These are phyloP conservation scores for Nesometra sesokonis DNA, from an alignment of 35 echinoderm and acorn worm species.

Conservation along the genomic window DNA sequence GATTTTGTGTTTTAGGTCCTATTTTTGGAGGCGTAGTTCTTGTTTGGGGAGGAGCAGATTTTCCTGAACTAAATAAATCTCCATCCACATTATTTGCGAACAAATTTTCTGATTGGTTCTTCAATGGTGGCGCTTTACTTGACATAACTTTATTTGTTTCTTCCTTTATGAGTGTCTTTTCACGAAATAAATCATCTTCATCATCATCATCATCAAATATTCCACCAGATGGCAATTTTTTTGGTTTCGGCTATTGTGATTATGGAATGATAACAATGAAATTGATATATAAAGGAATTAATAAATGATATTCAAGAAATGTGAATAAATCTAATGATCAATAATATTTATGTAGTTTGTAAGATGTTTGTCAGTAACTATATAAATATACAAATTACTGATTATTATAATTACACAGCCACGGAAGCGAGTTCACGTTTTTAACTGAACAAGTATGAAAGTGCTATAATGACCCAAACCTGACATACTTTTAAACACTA, in stretches of 20 bases:
- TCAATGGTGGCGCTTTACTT: background rate
- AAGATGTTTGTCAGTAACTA: no score
- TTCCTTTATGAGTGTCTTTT: background rate
- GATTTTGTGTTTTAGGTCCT: background rate
- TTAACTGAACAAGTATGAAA: no score
- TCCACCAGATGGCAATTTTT: slow-evolving; percentile 1
- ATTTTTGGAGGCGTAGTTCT: background rate
- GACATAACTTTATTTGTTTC: background rate
- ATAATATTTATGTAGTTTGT: no score
- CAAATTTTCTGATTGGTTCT: background rate
- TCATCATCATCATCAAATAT: slow-evolving; percentile 52
- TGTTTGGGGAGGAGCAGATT: background rate
- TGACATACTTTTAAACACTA: no score
- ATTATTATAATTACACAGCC: no score
- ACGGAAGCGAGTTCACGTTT: no score
- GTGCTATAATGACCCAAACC: no score
- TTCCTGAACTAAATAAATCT: background rate
- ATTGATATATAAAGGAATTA: no score
- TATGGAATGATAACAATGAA: background rate
- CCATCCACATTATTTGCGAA: background rate
- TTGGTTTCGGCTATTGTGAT: background rate
- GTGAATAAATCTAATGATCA: no score
- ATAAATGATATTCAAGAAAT: no score
- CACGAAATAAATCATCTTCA: slow-evolving; percentile 70
- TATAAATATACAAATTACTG: no score